Evolutionary conservation across 2,888 invertebrate species (phyloP), one percentile per base, ranked within the genome.

Genomic region (Sabatieria punctata): DNA sequence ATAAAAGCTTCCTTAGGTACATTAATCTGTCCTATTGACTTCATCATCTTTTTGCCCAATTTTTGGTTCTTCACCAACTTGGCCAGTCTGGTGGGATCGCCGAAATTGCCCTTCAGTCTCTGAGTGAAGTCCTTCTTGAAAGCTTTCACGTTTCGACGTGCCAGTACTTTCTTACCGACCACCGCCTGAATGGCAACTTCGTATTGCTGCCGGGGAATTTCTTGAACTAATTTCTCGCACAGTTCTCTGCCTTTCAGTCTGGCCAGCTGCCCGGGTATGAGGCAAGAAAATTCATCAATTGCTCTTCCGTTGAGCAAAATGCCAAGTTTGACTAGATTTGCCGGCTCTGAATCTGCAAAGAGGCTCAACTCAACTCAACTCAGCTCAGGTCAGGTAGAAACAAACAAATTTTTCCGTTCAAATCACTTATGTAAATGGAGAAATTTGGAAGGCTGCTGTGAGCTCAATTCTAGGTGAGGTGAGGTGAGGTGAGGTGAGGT

Each of bases 1-100:
- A 93, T 82, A 66, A 95, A 95, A 1, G 88, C 86, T 65, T 93
- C 81, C 65, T 85, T 77, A 2, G 93, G 89, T 55, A 95, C 73
- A 59, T 80, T 77, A 54, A 97, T 81, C 64, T 85, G 86, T 41
- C 88, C 91, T 49, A 91, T 75, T 74, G 79, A 78, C 60, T 82
- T 77, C 84, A 95, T 82, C 67, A 79, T 79, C 68, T 84, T 85
- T 67, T 95, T 95, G 6, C 93, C 93, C 59, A 88, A 88, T 0
- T 82, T 75, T 72, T 97, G 95, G 60, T 81, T 77, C 51, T 78
- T 79, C 21, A 95, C 67, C 27, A 95, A 71, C 66, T 95, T 95
- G 74, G 79, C 84, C 64, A 79, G 77, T 57, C 95, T 74, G 0
- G 84, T 83, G 2, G 85, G 74, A 68, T 93, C 93, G 18, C 89